A percentile compares a stretch with the other conserved stretches of the same genome.
These are phyloP conservation scores for Ethmia dodecea DNA, from an alignment of 2,888 invertebrate species.

Conservation along the genomic window DNA sequence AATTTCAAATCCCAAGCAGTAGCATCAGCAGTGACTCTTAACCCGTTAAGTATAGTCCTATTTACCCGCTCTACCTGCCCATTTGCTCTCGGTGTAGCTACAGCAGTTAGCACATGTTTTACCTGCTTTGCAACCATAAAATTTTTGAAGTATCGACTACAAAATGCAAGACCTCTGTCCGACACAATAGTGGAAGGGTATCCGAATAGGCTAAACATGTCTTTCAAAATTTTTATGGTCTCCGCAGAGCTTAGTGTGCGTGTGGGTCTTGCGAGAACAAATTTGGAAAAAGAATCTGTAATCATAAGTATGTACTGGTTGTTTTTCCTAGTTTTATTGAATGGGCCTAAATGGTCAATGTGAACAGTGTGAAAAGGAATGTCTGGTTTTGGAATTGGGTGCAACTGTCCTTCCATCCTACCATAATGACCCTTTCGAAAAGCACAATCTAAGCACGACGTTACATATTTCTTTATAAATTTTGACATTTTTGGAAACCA, in stretches of 20 bases:
- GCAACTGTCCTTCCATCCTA: constrained; percentile 19
- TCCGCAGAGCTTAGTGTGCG: constrained; percentile 19
- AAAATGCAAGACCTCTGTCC: constrained; percentile 43
- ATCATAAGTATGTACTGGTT: constrained; percentile 31
- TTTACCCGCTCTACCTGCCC: constrained; percentile 28
- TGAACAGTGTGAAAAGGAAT: constrained; percentile 47
- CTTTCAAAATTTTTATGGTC: constrained; percentile 25
- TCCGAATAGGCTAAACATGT: constrained; percentile 18
- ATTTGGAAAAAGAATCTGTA: constrained; percentile 43
- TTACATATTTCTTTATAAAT: constrained; percentile 43
- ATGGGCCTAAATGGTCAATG: constrained; percentile 50
- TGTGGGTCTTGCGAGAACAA: constrained; percentile 30
- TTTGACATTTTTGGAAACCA: constrained; percentile 45
- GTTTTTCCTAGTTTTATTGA: constrained; percentile 27
- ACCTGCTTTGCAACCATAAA: constrained; percentile 27
- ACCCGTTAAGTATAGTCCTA: constrained; percentile 4
- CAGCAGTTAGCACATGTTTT: constrained; percentile 24
- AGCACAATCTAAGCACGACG: constrained; percentile 39
- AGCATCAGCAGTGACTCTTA: background rate
- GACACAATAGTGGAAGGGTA: constrained; percentile 25
- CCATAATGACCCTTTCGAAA: constrained; percentile 31
- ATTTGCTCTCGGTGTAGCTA: constrained; percentile 17
- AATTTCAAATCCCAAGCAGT: background rate
- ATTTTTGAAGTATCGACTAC: constrained; percentile 29
- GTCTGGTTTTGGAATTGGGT: constrained; percentile 42